A percentile compares a stretch with the other conserved stretches of the same genome.
These are phyloP conservation scores for Onchidella celtica DNA, from an alignment of 2,888 invertebrate genomes.

Conservation along the genomic window DNA sequence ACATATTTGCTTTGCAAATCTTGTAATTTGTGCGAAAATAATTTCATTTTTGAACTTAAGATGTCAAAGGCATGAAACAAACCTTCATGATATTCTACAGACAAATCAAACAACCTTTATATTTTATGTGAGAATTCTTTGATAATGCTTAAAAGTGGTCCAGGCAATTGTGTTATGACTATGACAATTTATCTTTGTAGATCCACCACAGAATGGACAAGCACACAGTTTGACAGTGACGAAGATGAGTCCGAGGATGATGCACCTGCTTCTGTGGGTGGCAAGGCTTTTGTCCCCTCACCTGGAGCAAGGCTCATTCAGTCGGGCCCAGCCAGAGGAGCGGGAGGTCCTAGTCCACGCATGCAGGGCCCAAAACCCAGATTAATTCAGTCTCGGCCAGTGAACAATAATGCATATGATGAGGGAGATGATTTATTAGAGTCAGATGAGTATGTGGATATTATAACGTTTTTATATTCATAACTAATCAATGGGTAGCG, in stretches of 20 bases:
- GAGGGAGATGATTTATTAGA: constrained; percentile 44
- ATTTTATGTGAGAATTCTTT: too few relatives aligned
- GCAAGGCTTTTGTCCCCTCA: constrained; percentile 34
- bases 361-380: constrained; percentile 56
- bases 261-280: constrained; percentile 29
- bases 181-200: too few relatives aligned
- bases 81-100: too few relatives aligned
- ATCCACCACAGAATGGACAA: constrained; percentile 70
- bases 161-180: too few relatives aligned
- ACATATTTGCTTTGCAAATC: too few relatives aligned
- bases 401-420: constrained; percentile 60
- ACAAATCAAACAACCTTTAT: too few relatives aligned
- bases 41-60: too few relatives aligned
- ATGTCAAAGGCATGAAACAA: too few relatives aligned
- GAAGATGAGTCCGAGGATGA: constrained; percentile 53
- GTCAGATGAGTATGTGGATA: neutral
- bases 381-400: constrained; percentile 61
- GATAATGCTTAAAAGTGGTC: too few relatives aligned
- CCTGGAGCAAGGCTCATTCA: constrained; percentile 51
- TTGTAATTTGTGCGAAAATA: too few relatives aligned
- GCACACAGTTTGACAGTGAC: constrained; percentile 72
- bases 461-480: neutral
- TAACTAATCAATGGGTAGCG: neutral
- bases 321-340: constrained; percentile 45
- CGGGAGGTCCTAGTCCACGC: constrained; percentile 45